Base-by-base conservation (phyloP, 1,140 invertebrate genomes). In the Euglossa dilemma region DNA sequence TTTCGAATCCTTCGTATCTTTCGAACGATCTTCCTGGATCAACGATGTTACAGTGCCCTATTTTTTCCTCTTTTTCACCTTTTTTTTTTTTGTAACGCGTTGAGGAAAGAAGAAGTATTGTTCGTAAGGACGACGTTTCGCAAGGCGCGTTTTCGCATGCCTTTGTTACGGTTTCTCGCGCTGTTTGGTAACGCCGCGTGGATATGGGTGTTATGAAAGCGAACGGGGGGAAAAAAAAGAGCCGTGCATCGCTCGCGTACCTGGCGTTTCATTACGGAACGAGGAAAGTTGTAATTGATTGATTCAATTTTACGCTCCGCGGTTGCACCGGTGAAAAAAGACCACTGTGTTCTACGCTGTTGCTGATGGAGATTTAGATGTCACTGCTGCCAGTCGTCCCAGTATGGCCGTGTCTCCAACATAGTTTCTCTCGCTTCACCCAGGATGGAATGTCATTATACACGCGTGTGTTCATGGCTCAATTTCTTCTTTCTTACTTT, bases 201-300 rank as follows among this genome's bases (percentile, higher is more conserved):
- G 18, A 76, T 43, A 28, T 28, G 20, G 64, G 23, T 9, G 66
- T 79, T 79, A 80, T 43, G 77, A 79, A 79, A 79, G 66, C 43
- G 45, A 28, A 7, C 77, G n/a, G 3, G 54, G 25, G 20, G n/a
- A n/a, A n/a, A 52, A 72, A 61, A 78, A 36, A 47, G 5, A 18
- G 6, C 28, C 1, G 7, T 45, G 6, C 25, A 25, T 47, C 59
- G 59, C 20, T 28, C 20, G 25, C 63, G 23, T 56, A n/a, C 50
- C 36, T 11, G 64, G 18, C 18, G 50, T 71, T 71, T 71, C 67
- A 23, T 59, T 79, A 50, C 25, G 43, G 45, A 50, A 61, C 25
- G 50, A 77, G 63, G 50, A 67, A 63, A 56, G 66, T 69, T n/a
- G 77, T 79, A 59, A 79, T 71, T 50, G 76, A 79, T 70, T 50